A percentile compares a stretch with the other conserved stretches of the same genome.
Evolutionary conservation across 92 coral and sea anemone species (phyloP).

Genomic region (Zoanthus sansibaricus): DNA sequence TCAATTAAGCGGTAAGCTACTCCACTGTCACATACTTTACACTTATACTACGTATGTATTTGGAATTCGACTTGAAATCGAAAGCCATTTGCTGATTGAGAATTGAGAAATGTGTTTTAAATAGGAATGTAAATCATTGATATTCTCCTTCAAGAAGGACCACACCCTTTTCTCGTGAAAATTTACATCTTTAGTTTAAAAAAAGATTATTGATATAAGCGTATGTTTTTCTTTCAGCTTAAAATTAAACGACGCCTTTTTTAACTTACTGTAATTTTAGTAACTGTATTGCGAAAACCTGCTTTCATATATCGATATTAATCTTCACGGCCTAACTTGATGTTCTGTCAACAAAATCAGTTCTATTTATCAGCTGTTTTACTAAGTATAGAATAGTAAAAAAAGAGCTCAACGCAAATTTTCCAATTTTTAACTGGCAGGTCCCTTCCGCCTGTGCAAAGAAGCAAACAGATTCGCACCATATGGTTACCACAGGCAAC

Average conservation of each 20-base stretch:
- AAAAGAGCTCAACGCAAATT: neutral
- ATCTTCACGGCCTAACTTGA: too few species aligned
- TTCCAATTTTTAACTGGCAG: neutral
- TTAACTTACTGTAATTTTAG: too few species aligned
- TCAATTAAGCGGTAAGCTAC: conserved; percentile 65
- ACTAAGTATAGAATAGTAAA: too few species aligned
- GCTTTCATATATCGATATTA: too few species aligned
- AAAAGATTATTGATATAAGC: neutral
- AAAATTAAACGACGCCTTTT: neutral
- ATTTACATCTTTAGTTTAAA: too few species aligned
- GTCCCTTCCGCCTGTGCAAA: conserved; percentile 7
- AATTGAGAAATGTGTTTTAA: neutral
- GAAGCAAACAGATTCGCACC: too few species aligned
- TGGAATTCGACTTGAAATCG: neutral
- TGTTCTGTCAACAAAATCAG: too few species aligned
- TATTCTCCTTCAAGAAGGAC: neutral
- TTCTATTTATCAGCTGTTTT: neutral
- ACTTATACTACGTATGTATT: too few species aligned
- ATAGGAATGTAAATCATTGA: neutral
- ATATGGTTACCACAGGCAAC: conserved; percentile 48
- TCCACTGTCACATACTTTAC: neutral
- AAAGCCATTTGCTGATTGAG: neutral
- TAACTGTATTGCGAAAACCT: too few species aligned
- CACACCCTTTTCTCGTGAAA: neutral
- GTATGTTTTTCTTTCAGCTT: neutral